Percentiles rank a stretch among this genome's conserved stretches.
These are phyloP conservation scores for Steinernema khuongi DNA, from an alignment of 1,140 invertebrate species.

Conservation along the genomic window DNA sequence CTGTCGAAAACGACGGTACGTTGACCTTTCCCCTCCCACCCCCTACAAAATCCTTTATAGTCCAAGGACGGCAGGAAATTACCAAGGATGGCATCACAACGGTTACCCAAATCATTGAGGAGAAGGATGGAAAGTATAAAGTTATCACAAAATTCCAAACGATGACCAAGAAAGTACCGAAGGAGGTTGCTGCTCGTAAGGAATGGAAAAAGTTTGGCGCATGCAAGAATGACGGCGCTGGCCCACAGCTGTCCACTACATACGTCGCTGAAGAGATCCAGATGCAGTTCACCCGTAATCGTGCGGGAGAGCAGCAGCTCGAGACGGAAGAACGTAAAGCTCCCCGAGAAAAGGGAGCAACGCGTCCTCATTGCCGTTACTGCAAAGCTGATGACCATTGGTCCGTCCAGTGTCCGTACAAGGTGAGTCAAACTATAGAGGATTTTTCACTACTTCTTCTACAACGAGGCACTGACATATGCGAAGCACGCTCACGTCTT, in stretches of 20 bases:
- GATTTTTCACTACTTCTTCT: no score
- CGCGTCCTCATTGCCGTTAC: slow-evolving; percentile 50
- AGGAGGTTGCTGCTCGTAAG: slow-evolving; percentile 82
- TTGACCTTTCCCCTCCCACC: slow-evolving; percentile 4
- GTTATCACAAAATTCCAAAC: slow-evolving; percentile 83
- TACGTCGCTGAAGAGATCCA: slow-evolving; percentile 88
- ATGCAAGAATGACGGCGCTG: slow-evolving; percentile 79
- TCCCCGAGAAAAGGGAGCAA: slow-evolving; percentile 26
- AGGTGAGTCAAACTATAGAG: slow-evolving; percentile 41
- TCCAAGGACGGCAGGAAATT: slow-evolving; percentile 64
- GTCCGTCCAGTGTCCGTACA: slow-evolving; percentile 55
- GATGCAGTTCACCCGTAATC: slow-evolving; percentile 69
- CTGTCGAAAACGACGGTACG: slow-evolving; percentile 38
- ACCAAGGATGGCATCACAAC: slow-evolving; percentile 81
- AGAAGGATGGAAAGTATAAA: slow-evolving; percentile 79
- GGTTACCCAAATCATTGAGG: slow-evolving; percentile 83
- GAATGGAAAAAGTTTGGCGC: slow-evolving; percentile 90
- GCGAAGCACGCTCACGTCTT: no score
- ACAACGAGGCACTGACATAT: no score
- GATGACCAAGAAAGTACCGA: slow-evolving; percentile 81
- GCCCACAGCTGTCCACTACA: slow-evolving; percentile 87
- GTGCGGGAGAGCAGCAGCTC: slow-evolving; percentile 52
- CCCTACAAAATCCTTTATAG: slow-evolving; percentile 8
- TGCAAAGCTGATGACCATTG: slow-evolving; percentile 58
- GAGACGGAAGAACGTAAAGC: slow-evolving; percentile 47